Evolutionary conservation across 2,888 invertebrate genomes (phyloP).

Genomic region (Scaptodrosophila latifasciaeformis): DNA sequence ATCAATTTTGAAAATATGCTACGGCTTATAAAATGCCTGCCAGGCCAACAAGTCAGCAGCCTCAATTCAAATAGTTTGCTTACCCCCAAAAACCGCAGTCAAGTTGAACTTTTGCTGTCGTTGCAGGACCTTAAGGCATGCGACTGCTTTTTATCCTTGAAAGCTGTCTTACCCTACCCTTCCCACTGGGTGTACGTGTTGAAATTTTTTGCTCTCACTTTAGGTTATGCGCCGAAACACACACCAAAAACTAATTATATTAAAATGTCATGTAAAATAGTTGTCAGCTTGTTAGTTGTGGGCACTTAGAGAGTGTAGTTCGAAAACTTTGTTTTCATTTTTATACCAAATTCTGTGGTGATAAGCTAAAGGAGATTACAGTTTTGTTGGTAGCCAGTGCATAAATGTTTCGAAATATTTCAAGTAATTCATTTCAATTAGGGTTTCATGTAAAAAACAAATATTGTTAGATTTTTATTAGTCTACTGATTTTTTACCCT

Average conservation of each 20-base stretch:
- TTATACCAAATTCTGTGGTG: too few species aligned
- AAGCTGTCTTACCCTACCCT: neutral
- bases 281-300: conserved; percentile 45
- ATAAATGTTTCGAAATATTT: too few species aligned
- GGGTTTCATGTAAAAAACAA: too few species aligned
- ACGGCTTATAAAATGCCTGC: conserved; percentile 55
- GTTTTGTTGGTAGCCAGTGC: too few species aligned
- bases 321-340: too few species aligned
- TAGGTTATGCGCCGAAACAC: conserved; percentile 58
- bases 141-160: conserved; percentile 12
- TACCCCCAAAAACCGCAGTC: conserved; percentile 35
- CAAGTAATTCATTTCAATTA: too few species aligned
- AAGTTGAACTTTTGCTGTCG: conserved; percentile 42
- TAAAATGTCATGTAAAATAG: conserved; percentile 62
- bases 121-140: conserved; percentile 31
- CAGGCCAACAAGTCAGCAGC: conserved; percentile 24
- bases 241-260: conserved; percentile 62
- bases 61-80: conserved; percentile 58
- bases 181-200: conserved; percentile 38
- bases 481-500: too few species aligned
- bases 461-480: too few species aligned
- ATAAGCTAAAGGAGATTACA: too few species aligned
- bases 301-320: conserved; percentile 46
- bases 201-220: conserved; percentile 57
- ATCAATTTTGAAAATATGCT: conserved; percentile 57